Conservation (phyloP, 1,140 invertebrate genomes). For the Steinernema khuongi region DNA sequence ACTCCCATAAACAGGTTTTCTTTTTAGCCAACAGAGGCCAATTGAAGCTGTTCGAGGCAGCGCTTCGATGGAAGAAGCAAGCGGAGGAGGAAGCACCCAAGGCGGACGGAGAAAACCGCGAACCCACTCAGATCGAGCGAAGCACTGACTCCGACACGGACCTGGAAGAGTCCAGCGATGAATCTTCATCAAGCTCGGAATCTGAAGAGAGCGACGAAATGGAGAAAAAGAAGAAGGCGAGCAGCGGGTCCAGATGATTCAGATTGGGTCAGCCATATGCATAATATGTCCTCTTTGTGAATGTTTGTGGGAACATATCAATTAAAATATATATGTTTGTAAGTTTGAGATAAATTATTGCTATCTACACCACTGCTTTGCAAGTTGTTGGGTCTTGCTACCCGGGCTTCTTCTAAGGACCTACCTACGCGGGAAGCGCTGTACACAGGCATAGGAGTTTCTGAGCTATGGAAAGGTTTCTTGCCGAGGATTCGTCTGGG, state of each 20-base stretch:
- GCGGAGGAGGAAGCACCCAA: conserved; percentile 3
- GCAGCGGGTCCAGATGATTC: not conserved
- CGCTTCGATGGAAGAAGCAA: conserved; percentile 87
- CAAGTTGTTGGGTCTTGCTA: too few relatives aligned
- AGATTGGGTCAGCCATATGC: not conserved
- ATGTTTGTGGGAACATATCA: too few relatives aligned
- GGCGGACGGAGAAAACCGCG: conserved; percentile 18
- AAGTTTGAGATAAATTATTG: too few relatives aligned
- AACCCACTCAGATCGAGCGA: not conserved
- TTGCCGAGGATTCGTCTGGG: too few relatives aligned
- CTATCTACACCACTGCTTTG: too few relatives aligned
- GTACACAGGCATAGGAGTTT: too few relatives aligned
- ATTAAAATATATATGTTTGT: too few relatives aligned
- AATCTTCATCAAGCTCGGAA: conserved; percentile 27
- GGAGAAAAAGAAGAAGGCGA: not conserved
- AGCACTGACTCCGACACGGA: conserved; percentile 30
- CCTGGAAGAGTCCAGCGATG: conserved; percentile 22
- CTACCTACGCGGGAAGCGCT: too few relatives aligned
- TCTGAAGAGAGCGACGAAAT: conserved; percentile 6
- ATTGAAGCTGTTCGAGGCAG: conserved; percentile 84
- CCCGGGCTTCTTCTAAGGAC: too few relatives aligned
- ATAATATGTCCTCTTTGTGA: not conserved
- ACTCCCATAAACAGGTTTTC: conserved; percentile 65
- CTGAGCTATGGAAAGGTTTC: too few relatives aligned
- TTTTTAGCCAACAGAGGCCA: conserved; percentile 64